Base-by-base conservation (phyloP, 2,113 vertebrate species). In the Pachycephala philippinensis region DNA sequence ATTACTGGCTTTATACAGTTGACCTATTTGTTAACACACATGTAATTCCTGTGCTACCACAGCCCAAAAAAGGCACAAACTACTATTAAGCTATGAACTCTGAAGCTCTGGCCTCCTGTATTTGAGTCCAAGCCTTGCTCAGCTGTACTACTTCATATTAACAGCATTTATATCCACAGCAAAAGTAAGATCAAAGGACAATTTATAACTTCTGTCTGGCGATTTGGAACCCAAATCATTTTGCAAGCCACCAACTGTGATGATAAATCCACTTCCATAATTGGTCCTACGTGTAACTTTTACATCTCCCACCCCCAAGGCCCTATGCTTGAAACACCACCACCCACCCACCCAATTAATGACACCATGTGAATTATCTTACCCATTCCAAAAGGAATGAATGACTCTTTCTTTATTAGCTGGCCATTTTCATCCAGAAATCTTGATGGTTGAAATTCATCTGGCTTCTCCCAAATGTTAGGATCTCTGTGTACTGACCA, bases 381-480 rank as follows among this genome's bases (percentile, higher is more conserved):
- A 99, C 99, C 99, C 88, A 99, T 99, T 83, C 99, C 99, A 94
- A 99, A 99, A 71, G 99, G 99, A 95, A 99, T 98, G 83, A 99
- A 99, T 26, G 95, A 95, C 77, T 99, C 99, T 94, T 97, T 99
- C 96, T 99, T 99, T 66, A 98, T 78, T 54, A 99, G 85, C 40
- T 98, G 98, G 92, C 99, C 99, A n/a, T 99, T 97, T 75, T 98
- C 97, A 80, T 99, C 98, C 95, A 99, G 97, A 98, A 99, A 99
- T 87, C 99, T 98, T 69, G 93, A 79, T 6, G 99, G 99, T 6
- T 97, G 97, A 95, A 99, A 99, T 64, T 97, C 97, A 90, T 99
- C 98, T 24, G 99, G 98, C 60, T 99, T 98, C 27, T 99, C 98
- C 99, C 99, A 99, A 49, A 99, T 94, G 23, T 97, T 96, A 33